A percentile compares a stretch with the other conserved stretches of the same genome.
These are phyloP conservation scores for Eremophila alpestris DNA, from an alignment of 2,797 vertebrate genomes.

Conservation along the genomic window DNA sequence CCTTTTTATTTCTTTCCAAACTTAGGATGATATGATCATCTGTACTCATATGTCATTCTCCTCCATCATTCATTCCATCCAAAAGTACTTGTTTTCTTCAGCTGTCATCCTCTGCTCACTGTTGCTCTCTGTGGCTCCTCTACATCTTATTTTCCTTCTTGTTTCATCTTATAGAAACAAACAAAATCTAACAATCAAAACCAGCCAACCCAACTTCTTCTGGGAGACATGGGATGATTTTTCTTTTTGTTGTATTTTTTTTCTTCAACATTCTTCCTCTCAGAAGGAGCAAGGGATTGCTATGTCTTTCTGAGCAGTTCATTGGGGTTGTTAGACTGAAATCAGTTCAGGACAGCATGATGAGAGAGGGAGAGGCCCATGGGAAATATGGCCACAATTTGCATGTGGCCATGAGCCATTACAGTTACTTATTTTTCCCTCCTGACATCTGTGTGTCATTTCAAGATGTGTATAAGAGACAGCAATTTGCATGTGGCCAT, in stretches of 20 bases:
- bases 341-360: background rate
- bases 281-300: background rate
- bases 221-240: background rate
- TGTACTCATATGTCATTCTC: background rate
- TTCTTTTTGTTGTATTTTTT: background rate
- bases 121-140: background rate
- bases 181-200: too few relatives aligned
- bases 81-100: background rate
- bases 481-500: slow-evolving; percentile 4
- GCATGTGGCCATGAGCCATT: slow-evolving; percentile 20
- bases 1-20: background rate
- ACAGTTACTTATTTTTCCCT: slow-evolving; percentile 40
- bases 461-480: too few relatives aligned
- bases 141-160: background rate
- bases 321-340: background rate
- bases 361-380: background rate
- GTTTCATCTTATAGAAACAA: background rate
- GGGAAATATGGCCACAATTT: slow-evolving; percentile 18
- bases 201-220: background rate
- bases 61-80: background rate
- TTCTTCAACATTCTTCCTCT: background rate
- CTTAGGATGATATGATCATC: background rate
- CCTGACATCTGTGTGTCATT: slow-evolving; percentile 48
- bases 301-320: background rate
- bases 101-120: background rate